Evolutionary conservation across 2,113 vertebrate genomes (phyloP).

Genomic region (Hystrix brachyura): DNA sequence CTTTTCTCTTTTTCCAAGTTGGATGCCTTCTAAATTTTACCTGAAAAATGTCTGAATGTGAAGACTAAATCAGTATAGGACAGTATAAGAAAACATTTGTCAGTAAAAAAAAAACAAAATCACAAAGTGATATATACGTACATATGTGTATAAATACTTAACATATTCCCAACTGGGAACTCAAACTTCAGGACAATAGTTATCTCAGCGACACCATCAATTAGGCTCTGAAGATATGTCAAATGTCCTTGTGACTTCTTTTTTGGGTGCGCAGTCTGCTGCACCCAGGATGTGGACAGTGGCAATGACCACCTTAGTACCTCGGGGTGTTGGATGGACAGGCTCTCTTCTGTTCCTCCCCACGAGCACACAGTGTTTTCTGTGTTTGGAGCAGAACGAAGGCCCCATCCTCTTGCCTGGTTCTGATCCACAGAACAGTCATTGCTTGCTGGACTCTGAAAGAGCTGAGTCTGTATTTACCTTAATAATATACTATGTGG

Average conservation of each 20-base stretch:
- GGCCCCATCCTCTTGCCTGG: not conserved
- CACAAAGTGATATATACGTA: not conserved
- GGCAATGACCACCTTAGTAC: not conserved
- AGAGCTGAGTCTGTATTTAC: not conserved
- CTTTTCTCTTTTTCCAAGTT: not conserved
- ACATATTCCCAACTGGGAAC: not conserved
- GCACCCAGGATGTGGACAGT: not conserved
- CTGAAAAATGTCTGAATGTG: not conserved
- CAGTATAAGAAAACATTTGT: not conserved
- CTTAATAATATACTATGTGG: not conserved
- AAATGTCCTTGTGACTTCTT: slow-evolving; percentile 8
- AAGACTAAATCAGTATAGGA: not conserved
- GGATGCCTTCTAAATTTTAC: slow-evolving; percentile 18
- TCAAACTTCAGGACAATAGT: slow-evolving; percentile 31
- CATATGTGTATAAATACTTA: too few species aligned
- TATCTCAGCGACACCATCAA: not conserved
- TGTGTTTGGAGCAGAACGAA: not conserved
- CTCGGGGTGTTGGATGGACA: not conserved
- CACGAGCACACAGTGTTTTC: not conserved
- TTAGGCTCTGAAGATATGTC: slow-evolving; percentile 48
- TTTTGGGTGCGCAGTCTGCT: not conserved
- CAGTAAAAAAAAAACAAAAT: not conserved
- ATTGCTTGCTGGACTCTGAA: not conserved
- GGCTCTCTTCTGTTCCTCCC: not conserved
- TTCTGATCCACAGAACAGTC: not conserved